Conservation (phyloP, 2,888 invertebrate genomes). For the Cabera pusaria region DNA sequence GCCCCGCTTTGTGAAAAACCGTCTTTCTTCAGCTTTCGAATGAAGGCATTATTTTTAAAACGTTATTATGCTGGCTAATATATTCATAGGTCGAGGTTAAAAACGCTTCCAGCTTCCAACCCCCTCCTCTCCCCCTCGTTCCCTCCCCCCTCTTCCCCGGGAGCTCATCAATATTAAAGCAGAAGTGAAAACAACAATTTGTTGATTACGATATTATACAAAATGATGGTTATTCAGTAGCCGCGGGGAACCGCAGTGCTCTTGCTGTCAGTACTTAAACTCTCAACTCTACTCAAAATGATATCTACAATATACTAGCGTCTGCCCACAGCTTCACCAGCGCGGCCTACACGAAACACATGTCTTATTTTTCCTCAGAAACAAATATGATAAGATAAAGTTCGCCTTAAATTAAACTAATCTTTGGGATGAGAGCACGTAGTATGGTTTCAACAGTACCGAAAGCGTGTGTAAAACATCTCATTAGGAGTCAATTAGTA, state of each 20-base stretch:
- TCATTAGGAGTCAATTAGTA: too few relatives aligned
- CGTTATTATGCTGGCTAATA: slow-evolving; percentile 41
- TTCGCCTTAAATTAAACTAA: too few relatives aligned
- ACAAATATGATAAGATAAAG: too few relatives aligned
- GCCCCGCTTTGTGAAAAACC: slow-evolving; percentile 15
- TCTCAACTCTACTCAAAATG: too few relatives aligned
- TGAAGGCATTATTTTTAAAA: slow-evolving; percentile 40
- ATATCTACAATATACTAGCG: too few relatives aligned
- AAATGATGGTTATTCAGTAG: slow-evolving; percentile 28
- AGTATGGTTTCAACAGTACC: too few relatives aligned
- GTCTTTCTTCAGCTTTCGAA: slow-evolving; percentile 24
- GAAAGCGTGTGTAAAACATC: too few relatives aligned
- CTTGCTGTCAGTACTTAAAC: too few relatives aligned
- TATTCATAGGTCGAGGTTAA: slow-evolving; percentile 49
- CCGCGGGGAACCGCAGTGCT: slow-evolving; percentile 1
- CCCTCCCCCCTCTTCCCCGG: slow-evolving; percentile 3
- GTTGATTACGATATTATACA: slow-evolving; percentile 41
- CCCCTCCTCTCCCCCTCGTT: background rate
- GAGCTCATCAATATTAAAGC: slow-evolving; percentile 45
- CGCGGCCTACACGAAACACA: too few relatives aligned
- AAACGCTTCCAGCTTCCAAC: slow-evolving; percentile 24
- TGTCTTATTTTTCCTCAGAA: too few relatives aligned
- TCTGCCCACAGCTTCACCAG: too few relatives aligned
- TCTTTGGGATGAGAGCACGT: too few relatives aligned
- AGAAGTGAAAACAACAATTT: slow-evolving; percentile 38